Evolutionary conservation across 2,797 vertebrate species (phyloP), one percentile per base, ranked within the genome.

Genomic region (Mormyrops attenuatus): DNA sequence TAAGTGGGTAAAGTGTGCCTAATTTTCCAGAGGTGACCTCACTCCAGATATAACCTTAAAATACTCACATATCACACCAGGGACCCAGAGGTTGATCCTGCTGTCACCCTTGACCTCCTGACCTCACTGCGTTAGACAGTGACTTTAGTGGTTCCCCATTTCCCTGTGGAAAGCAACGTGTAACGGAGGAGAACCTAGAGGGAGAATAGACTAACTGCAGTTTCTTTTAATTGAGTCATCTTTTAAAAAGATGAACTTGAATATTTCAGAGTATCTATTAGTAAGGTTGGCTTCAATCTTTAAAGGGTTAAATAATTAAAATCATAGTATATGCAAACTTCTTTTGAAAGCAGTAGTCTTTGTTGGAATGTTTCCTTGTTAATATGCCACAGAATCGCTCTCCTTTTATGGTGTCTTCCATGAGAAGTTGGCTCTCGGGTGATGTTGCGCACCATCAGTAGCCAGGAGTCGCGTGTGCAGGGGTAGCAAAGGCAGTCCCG

Each of bases 251-350:
- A 93, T 87, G 88, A 87, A 89, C 92, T 94, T 94, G 87, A 95
- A 95, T 95, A 94, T 95, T 92, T 92, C 88, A 90, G 34, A 22
- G 30, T 55, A 17, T 50, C 88, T 52, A 93, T 94, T 93, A 93
- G 93, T 93, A 94, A 91, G 90, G 90, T 90, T 91, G 57, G 90
- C 92, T 92, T 93, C 93, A 94, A 94, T 93, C 92, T 94, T 95
- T 94, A 92, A 94, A 94, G 8, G 55, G 91, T 91, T 95, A 84
- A 95, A 95, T 95, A 91, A 95, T 94, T 95, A 88, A 95, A 90
- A 91, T 89, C 90, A 91, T 92, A 91, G 88, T 90, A 92, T 92
- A 91, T 94, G 93, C 91, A 91, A 53, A 89, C 94, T 91, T 50
- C 92, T 89, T 90, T 91, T 92, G 92, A 93, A 88, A 94, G 94